phyloP scores from a whole-genome alignment of 2,113 vertebrate genomes.

The Hippopotamus amphibius region DNA sequence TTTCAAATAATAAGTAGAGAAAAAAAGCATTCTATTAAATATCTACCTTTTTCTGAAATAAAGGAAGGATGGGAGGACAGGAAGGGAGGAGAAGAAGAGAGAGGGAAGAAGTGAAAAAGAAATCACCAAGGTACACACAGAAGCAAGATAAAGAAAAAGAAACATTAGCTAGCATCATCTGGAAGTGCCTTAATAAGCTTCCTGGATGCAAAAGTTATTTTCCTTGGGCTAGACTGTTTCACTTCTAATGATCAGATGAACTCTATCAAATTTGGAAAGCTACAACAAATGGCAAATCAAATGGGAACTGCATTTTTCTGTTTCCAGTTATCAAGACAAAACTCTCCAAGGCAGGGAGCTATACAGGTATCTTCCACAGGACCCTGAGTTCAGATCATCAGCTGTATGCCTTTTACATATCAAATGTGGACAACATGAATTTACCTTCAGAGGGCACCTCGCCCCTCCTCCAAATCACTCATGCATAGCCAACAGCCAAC shows the following conservation, averaged over 20 bases:
- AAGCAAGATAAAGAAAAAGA: conserved; percentile 48
- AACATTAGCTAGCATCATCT: background rate
- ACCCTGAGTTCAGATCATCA: background rate
- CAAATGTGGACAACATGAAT: background rate
- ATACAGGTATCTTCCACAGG: background rate
- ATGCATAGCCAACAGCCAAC: background rate
- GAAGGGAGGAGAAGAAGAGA: background rate
- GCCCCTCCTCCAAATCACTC: background rate
- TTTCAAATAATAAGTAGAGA: conserved; percentile 35
- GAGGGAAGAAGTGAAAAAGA: background rate
- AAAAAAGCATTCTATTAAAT: background rate
- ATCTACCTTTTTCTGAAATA: conserved; percentile 40
- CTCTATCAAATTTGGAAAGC: background rate
- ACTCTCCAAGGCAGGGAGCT: background rate
- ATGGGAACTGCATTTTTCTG: background rate
- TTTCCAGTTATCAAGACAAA: background rate
- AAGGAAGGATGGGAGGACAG: background rate
- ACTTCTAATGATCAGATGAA: conserved; percentile 47
- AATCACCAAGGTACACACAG: background rate
- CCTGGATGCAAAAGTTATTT: conserved; percentile 26
- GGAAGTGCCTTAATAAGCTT: conserved; percentile 30
- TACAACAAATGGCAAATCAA: conserved; percentile 18
- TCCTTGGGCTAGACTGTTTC: background rate
- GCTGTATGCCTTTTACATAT: background rate
- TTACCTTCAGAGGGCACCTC: background rate